Evolutionary conservation across 1,140 invertebrate species (phyloP), one percentile per base, ranked within the genome.

Genomic region (Calycopis cecrops): DNA sequence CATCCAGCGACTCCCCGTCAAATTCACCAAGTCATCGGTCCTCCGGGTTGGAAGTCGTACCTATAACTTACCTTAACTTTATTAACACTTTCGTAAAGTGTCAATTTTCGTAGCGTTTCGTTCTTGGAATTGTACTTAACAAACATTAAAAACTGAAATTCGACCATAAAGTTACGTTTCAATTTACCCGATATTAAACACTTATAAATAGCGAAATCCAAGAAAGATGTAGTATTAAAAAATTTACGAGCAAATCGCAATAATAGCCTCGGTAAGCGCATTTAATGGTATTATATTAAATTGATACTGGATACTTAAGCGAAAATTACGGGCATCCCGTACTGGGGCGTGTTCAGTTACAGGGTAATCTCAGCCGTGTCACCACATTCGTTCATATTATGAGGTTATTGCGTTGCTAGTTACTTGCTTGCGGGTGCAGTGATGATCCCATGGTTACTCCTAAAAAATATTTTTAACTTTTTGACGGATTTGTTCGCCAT

Each of bases 331-430:
- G 63, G 54, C 65, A 52, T 57, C 64, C 76, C 71, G 76, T 73
- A 79, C 52, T 79, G 76, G 71, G 73, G 73, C 69, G 70, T 65
- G 57, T 71, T 70, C 65, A 60, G 59, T 50, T 53, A 55, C 53
- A 38, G 65, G 64, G 73, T 79, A 70, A 74, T 79, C 68, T 79
- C 58, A 62, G 62, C 48, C 60, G 62, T 76, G 71, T 69, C 67
- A 71, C 62, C 66, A 60, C 73, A 73, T 73, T 66, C 65, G 63
- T 75, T 69, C 66, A 72, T 76, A 74, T 76, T 78, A 74, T 61
- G 60, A 65, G 60, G 57, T 72, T 73, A 71, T 73, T 73, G 65
- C 66, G 52, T 62, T 63, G 52, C 56, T 28, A 50, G 60, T 55
- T 60, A 57, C 49, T 60, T 60, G 21, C 40, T 49, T 37, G 37